Percentiles rank a stretch among this genome's conserved stretches.
phyloP scores from a whole-genome alignment of 2,113 vertebrate species.

The Calypte anna region DNA sequence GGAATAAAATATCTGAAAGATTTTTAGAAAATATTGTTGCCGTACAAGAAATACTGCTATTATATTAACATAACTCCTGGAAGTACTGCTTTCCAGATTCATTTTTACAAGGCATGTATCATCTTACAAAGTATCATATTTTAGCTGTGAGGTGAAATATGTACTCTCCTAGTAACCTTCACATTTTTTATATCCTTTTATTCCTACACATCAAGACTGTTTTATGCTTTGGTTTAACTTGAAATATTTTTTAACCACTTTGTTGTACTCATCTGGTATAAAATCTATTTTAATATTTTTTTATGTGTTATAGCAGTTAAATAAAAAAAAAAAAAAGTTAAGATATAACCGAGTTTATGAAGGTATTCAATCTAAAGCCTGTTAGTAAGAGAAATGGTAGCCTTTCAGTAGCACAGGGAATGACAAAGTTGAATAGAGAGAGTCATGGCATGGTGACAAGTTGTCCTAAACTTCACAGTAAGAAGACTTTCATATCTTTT shows the following conservation, averaged over 20 bases:
- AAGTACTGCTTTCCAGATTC: not conserved
- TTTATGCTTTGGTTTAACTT: not conserved
- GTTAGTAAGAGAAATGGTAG: not conserved
- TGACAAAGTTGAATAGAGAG: not conserved
- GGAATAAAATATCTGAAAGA: not conserved
- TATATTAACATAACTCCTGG: not conserved
- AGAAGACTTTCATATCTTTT: constrained; percentile 29
- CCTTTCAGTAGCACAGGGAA: not conserved
- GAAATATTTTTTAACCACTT: not conserved
- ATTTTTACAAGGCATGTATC: not conserved
- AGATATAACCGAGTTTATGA: not conserved
- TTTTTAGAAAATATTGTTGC: not conserved
- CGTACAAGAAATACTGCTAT: not conserved
- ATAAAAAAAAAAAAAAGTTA: not conserved
- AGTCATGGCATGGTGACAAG: not conserved
- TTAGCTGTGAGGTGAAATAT: not conserved
- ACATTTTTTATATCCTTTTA: not conserved
- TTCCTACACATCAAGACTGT: not conserved
- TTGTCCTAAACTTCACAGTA: constrained; percentile 18
- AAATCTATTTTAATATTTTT: constrained; percentile 3
- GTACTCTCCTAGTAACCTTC: not conserved
- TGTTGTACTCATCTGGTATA: not conserved
- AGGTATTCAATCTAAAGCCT: not conserved
- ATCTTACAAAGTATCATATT: not conserved
- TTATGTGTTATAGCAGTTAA: not conserved